Evolutionary conservation across 2,113 vertebrate genomes (phyloP).

Genomic region (Prionailurus viverrinus): DNA sequence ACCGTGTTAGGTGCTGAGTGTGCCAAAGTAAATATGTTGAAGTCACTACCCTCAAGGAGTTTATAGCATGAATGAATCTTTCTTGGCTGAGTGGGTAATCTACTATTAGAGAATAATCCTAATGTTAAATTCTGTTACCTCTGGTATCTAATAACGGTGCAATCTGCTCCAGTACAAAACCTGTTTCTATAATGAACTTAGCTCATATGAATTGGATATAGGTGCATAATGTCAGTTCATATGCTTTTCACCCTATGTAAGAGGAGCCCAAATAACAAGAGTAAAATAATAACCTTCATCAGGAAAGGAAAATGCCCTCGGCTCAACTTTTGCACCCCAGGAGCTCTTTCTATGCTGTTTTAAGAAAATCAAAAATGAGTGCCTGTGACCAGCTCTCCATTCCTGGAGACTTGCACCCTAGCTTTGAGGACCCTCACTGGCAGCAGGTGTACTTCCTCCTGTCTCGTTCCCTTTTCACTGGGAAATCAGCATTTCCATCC

Average conservation of each 20-base stretch:
- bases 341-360: background rate
- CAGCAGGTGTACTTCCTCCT: background rate
- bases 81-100: background rate
- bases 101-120: background rate
- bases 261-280: background rate
- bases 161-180: background rate
- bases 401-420: background rate
- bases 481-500: background rate
- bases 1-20: background rate
- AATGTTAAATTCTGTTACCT: background rate
- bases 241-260: background rate
- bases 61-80: background rate
- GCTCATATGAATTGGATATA: background rate
- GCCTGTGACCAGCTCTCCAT: background rate
- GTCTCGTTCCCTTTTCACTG: background rate
- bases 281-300: background rate
- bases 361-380: background rate
- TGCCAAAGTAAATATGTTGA: background rate
- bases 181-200: conserved; percentile 20
- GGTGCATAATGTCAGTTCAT: background rate
- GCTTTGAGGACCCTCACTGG: background rate
- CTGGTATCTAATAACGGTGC: background rate
- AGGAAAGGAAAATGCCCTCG: background rate
- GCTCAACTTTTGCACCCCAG: background rate
- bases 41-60: background rate